These are phyloP conservation scores for Eptesicus fuscus DNA, from an alignment of 2,113 vertebrate species.

Conservation along the genomic window DNA sequence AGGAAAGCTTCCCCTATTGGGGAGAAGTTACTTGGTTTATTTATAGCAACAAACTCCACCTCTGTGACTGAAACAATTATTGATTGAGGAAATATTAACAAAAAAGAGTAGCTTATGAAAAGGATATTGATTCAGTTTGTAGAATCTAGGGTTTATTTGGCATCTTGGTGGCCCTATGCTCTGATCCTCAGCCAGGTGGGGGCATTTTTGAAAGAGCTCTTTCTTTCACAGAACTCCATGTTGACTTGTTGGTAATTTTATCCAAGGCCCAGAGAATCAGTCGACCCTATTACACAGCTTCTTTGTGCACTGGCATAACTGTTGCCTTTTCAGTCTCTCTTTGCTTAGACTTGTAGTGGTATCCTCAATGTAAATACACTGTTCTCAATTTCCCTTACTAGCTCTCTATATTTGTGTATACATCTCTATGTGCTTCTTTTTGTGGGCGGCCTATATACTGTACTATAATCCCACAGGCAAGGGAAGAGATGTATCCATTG, in stretches of 20 bases:
- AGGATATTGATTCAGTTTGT: slow-evolving; percentile 1
- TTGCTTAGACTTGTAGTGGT: slow-evolving; percentile 18
- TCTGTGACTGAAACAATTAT: slow-evolving; percentile 15
- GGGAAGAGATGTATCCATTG: background rate
- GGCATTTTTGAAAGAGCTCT: slow-evolving; percentile 33
- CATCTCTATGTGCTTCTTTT: slow-evolving; percentile 23
- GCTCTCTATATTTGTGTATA: slow-evolving; percentile 14
- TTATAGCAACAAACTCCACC: background rate
- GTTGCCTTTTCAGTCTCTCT: slow-evolving; percentile 26
- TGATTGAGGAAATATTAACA: slow-evolving; percentile 32
- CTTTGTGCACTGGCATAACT: slow-evolving; percentile 25
- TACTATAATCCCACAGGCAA: background rate
- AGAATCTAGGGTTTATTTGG: slow-evolving; percentile 23
- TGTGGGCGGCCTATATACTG: slow-evolving; percentile 9
- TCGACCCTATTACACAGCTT: slow-evolving; percentile 7
- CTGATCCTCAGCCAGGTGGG: background rate
- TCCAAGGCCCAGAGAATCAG: slow-evolving; percentile 11
- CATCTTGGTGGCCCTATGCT: background rate
- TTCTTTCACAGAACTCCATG: background rate
- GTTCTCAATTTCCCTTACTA: slow-evolving; percentile 12
- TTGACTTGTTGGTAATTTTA: slow-evolving; percentile 37
- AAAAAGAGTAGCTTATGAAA: slow-evolving; percentile 3
- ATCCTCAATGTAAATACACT: slow-evolving; percentile 10
- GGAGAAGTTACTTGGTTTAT: background rate
- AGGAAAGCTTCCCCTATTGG: background rate